Evolutionary conservation across 2,888 invertebrate genomes (phyloP).

Genomic region (Ormyrus rosae): DNA sequence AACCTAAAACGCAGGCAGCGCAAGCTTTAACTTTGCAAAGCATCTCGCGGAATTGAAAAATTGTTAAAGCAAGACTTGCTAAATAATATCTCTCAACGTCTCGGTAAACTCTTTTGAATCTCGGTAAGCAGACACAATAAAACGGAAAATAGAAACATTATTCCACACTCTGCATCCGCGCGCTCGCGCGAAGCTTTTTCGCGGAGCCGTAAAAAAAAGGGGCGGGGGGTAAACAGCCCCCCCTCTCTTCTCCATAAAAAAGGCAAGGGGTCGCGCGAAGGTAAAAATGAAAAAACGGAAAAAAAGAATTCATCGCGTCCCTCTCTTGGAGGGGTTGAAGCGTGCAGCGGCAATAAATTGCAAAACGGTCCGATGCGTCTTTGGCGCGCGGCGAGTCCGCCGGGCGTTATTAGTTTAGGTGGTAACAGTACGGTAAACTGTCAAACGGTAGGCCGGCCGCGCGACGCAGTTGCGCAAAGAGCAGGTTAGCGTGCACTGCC

Average conservation of each 20-base stretch:
- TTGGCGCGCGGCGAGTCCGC: constrained; percentile 59
- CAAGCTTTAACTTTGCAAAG: neutral
- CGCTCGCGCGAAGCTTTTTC: neutral
- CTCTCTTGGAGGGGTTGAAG: neutral
- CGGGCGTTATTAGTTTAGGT: constrained; percentile 68
- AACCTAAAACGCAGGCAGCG: neutral
- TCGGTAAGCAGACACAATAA: neutral
- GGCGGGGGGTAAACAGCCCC: neutral
- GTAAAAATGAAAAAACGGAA: neutral
- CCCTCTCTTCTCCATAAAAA: neutral
- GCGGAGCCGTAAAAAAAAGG: neutral
- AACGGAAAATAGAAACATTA: neutral
- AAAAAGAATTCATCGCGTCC: neutral
- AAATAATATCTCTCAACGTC: neutral
- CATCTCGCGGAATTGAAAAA: no score
- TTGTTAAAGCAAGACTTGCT: neutral
- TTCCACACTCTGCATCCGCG: neutral
- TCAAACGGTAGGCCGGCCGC: constrained; percentile 49
- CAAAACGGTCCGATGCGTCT: constrained; percentile 40
- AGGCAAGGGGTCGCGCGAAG: neutral
- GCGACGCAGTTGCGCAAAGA: no score
- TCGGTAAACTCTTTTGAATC: neutral
- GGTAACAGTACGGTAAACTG: constrained; percentile 60
- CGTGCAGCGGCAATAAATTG: constrained; percentile 61
- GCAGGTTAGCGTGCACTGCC: no score